Evolutionary conservation across 2,888 invertebrate genomes (phyloP), one percentile per base, ranked within the genome.

Genomic region (Synanthedon myopaeformis): DNA sequence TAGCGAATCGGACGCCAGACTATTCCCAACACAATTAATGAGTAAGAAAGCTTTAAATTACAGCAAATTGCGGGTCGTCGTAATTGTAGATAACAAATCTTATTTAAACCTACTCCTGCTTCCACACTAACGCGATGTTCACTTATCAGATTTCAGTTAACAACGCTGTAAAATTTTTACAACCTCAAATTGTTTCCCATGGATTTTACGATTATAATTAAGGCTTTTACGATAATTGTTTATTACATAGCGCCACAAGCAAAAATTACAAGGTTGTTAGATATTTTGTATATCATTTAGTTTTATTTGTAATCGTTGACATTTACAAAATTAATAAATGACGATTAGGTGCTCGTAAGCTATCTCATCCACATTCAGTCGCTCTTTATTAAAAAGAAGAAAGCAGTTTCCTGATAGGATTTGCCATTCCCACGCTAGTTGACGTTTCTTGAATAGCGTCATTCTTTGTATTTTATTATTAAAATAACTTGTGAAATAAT

Each of bases 41-140:
- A 63, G 59, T 56, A 57, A 62, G 61, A 64, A 61, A 63, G 62
- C 60, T 65, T 67, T 65, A 65, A 68, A 69, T 69, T 67, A 65
- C 64, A 54, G 60, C 53, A 61, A 70, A 70, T 65, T 69, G 67
- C 64, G 61, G 61, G 58, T 54, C 60, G 55, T 58, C 64, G 62
- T 70, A 68, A 70, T 67, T 68, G 61, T 56, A 64, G 61, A 67
- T 66, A 69, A 64, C 53, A 54, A 49, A 41, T 54, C 48, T 54
- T 52, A 54, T 54, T 54, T 54, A 54, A 51, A 45, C 28, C 42
- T 42, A 49, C 51, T 13, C 42, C 45, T 23, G 11, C 45, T 42
- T 45, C 14, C 6, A n/a, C 6, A 45, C 45, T 51, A 52, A 54
- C 11, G 28, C 48, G 49, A 14, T 17, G 13, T 41, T 42, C 17